Evolutionary conservation across 2,113 vertebrate species (phyloP).

Genomic region (Anseranas semipalmata): DNA sequence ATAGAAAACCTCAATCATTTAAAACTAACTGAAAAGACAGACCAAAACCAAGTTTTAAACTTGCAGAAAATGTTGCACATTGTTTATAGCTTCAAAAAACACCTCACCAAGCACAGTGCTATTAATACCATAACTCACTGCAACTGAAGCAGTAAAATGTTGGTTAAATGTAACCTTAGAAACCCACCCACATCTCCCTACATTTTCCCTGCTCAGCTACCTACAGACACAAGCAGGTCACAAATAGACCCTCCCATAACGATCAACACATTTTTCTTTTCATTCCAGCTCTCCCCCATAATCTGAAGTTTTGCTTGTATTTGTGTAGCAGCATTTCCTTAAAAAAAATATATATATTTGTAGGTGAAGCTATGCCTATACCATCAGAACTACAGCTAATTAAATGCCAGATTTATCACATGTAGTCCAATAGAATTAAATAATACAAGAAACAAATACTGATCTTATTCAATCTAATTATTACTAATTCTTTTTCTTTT

Average conservation of each 20-base stretch:
- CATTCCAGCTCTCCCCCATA: neutral
- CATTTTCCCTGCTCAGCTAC: neutral
- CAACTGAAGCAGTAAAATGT: neutral
- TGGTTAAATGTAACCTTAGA: conserved; percentile 38
- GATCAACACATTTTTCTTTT: conserved; percentile 19
- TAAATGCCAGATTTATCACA: neutral
- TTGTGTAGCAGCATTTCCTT: neutral
- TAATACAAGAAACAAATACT: neutral
- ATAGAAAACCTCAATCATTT: neutral
- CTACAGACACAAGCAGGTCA: neutral
- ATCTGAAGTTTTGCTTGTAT: neutral
- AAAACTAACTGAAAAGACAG: neutral
- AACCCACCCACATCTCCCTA: conserved; percentile 11
- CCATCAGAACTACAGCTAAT: neutral
- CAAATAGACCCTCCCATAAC: neutral
- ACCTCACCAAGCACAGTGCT: neutral
- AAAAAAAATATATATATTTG: neutral
- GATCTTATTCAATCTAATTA: neutral
- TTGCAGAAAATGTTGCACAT: neutral
- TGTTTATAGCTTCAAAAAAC: neutral
- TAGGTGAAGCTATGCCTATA: neutral
- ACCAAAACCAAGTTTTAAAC: neutral
- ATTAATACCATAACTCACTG: neutral
- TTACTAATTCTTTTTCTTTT: neutral
- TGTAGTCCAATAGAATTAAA: neutral